A percentile compares a stretch with the other conserved stretches of the same genome.
These are phyloP conservation scores for Enteromius treurensis DNA, from an alignment of 2,797 vertebrate species.

Conservation along the genomic window DNA sequence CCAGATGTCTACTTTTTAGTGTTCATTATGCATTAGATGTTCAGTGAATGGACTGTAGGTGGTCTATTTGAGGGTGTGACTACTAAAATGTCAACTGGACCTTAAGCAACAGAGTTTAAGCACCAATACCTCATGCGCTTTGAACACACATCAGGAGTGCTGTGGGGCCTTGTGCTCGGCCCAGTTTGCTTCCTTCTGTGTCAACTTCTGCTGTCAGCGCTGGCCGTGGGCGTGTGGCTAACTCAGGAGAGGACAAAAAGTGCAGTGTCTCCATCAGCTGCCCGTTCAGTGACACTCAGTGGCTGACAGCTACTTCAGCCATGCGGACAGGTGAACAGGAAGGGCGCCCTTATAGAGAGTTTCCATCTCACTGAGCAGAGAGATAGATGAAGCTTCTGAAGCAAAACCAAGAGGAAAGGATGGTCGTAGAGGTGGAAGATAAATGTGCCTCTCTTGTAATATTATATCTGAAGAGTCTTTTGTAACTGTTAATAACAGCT, in stretches of 20 bases:
- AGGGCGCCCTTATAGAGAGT: not conserved
- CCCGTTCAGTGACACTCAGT: slow-evolving; percentile 18
- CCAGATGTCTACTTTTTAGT: not conserved
- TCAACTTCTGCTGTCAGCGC: slow-evolving; percentile 29
- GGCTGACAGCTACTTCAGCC: slow-evolving; percentile 15
- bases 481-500: not conserved
- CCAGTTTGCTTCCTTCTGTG: slow-evolving; percentile 19
- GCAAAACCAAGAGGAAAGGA: not conserved
- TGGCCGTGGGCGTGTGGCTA: slow-evolving; percentile 3
- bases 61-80: not conserved
- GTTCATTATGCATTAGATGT: not conserved
- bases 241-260: slow-evolving; percentile 25
- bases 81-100: not conserved
- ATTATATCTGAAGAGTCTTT: not conserved
- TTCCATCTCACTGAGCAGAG: not conserved
- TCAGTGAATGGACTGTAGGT: not conserved
- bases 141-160: slow-evolving; percentile 12
- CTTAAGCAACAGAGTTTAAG: not conserved
- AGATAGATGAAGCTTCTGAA: not conserved
- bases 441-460: not conserved
- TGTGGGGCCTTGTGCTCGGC: not conserved
- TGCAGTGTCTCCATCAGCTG: slow-evolving; percentile 27
- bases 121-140: not conserved
- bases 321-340: slow-evolving; percentile 5
- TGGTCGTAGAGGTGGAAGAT: not conserved